These are phyloP conservation scores for Dorcus hopei DNA, from an alignment of 2,888 invertebrate genomes.

Conservation along the genomic window DNA sequence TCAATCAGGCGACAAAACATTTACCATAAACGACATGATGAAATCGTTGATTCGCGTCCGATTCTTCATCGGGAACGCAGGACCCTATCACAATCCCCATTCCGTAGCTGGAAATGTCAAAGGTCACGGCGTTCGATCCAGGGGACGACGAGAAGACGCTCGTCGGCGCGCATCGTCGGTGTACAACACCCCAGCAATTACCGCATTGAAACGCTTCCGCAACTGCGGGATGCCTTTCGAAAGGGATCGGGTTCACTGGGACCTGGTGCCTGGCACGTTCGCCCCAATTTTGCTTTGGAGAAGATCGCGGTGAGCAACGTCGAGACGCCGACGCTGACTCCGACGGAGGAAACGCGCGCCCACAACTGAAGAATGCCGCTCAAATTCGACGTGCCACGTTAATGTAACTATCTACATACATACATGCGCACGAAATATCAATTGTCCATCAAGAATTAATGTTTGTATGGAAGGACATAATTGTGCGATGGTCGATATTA, in stretches of 20 bases:
- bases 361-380: not conserved
- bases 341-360: not conserved
- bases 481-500: not conserved
- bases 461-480: not conserved
- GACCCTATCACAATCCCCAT: conserved; percentile 74
- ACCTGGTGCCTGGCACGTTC: not conserved
- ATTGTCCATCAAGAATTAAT: not conserved
- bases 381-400: not conserved
- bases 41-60: conserved; percentile 49
- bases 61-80: conserved; percentile 67
- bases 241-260: not conserved
- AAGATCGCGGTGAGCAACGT: not conserved
- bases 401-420: not conserved
- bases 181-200: not conserved
- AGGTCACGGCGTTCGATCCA: conserved; percentile 35
- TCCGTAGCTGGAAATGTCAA: conserved; percentile 38
- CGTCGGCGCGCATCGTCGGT: not conserved
- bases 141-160: not conserved
- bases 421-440: conserved; percentile 1
- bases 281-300: not conserved
- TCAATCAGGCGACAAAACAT: conserved; percentile 9
- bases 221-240: not conserved
- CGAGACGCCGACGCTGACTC: not conserved
- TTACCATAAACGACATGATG: conserved; percentile 52
- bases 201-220: not conserved